These are phyloP conservation scores for Hedychridium roseum DNA, from an alignment of 2,888 invertebrate species.

Conservation along the genomic window DNA sequence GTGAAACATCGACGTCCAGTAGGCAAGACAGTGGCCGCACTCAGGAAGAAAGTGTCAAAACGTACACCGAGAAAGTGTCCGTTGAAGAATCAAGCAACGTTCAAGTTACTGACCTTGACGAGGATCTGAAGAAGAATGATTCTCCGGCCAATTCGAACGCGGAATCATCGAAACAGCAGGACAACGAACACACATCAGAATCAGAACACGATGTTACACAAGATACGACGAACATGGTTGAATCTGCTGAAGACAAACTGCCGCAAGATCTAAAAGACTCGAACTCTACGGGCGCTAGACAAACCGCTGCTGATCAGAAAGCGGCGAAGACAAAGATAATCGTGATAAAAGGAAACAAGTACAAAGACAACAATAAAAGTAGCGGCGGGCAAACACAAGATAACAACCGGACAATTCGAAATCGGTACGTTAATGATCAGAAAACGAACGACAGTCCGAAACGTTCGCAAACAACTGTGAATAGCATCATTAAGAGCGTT, in stretches of 20 bases:
- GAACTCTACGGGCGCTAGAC: conserved; percentile 4
- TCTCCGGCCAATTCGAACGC: not conserved
- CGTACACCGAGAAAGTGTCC: conserved; percentile 10
- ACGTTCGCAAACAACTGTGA: conserved; percentile 48
- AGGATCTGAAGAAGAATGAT: conserved; percentile 32
- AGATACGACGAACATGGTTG: conserved; percentile 9
- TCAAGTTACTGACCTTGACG: conserved; percentile 46
- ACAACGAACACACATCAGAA: conserved; percentile 7
- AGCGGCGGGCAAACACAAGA: too few species aligned
- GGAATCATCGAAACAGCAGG: conserved; percentile 16
- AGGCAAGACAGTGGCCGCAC: too few species aligned
- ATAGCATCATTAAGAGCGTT: conserved; percentile 51
- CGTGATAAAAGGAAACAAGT: conserved; percentile 22
- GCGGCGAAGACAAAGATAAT: conserved; percentile 17
- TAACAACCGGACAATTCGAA: conserved; percentile 24
- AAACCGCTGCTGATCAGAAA: conserved; percentile 21
- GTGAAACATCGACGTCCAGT: conserved; percentile 24
- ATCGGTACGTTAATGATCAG: conserved; percentile 31
- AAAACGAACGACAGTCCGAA: conserved; percentile 43
- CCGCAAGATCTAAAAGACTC: conserved; percentile 21
- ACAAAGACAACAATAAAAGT: conserved; percentile 29
- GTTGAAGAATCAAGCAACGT: conserved; percentile 28
- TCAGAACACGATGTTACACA: conserved; percentile 3
- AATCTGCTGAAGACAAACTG: conserved; percentile 5
- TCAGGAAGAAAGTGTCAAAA: conserved; percentile 26